Evolutionary conservation across 2,888 invertebrate genomes (phyloP), one percentile per base, ranked within the genome.

Genomic region (Caprella mutica): DNA sequence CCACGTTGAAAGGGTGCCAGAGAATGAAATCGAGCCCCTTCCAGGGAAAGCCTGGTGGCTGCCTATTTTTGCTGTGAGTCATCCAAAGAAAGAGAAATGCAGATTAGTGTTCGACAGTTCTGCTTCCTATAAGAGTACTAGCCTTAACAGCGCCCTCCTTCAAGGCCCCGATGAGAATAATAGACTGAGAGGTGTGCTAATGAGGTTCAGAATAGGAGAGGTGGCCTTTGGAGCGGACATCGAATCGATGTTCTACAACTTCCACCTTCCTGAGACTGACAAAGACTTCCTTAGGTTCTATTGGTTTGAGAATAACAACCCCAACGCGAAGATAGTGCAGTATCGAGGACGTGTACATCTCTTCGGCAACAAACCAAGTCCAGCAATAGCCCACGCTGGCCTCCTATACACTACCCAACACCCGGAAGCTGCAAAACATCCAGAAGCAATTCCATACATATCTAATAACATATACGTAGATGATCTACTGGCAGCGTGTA

Each of bases 81-180:
- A 44, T 8, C 44, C 44, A 44, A 44, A 44, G 8, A 44, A 44
- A 23, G 44, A 23, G 23, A 48, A 48, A 9, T 24, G 24, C 3
- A 2, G 50, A 6, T 21, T 48, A 5, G 50, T 48, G 4, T 48
- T 27, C 30, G 50, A 48, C 26, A 48, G 50, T 21, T 19, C 50
- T 23, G 50, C 50, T 2, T 19, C 14, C 3, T 48, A 27, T n/a
- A 12, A 26, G 3, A 29, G 50, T 3, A n/a, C n/a, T 2, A 48
- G 50, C 26, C 24, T 48, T 12, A 48, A 48, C n/a, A 17, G n/a
- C 3, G 24, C 9, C 5, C 27, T 48, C 5, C 33, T 48, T 4
- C 50, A 19, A 26, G 50, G 50, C 27, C 50, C 50, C 3, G 50
- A 48, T 29, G 27, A 48, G n/a, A 48, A 48, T 29, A 48, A 48